Evolutionary conservation across 2,888 invertebrate species (phyloP), one percentile per base, ranked within the genome.

Genomic region (Tachina fera): DNA sequence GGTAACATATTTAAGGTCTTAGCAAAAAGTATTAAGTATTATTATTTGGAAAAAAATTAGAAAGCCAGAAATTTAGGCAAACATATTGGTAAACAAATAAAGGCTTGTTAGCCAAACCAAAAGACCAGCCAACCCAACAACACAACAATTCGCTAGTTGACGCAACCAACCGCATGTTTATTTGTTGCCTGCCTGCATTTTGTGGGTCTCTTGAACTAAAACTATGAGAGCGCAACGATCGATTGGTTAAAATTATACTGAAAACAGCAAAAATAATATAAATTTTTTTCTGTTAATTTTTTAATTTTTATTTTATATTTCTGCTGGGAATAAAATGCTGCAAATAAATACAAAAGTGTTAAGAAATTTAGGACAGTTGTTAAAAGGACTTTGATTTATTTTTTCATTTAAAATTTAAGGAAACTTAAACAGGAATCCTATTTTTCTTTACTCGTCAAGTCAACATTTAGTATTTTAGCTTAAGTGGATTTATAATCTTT

Each of bases 1-100:
- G 65, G 80, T 60, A 65, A 76, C 65, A 81, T 72, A 61, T 78
- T 74, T 77, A 77, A 77, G 77, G 77, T 77, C 74, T 85, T 77
- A 51, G 16, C 61, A 61, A 72, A 9, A 77, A 58, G 67, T 63
- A 67, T 77, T 71, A 71, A 63, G 45, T 71, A 63, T 63, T 75
- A 61, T 81, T 81, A 70, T 81, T 75, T 71, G 51, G 56, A 56
- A n/a, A 31, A 31, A 31, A 53, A 72, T 41, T 16, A 16, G 14
- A 58, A 67, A 67, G 43, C 16, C 31, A 78, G 6, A 61, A 61
- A 51, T 41, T n/a, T 51, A 68, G 45, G 31, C 51, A 53, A 70
- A 16, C n/a, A 39, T 61, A 11, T 0, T 31, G 31, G 31, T 31
- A 31, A 31, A n/a, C 22, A 65, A 9, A 45, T 47, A 22, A 39